Evolutionary conservation across 2,113 vertebrate genomes (phyloP).

Genomic region (Anoplopoma fimbria): DNA sequence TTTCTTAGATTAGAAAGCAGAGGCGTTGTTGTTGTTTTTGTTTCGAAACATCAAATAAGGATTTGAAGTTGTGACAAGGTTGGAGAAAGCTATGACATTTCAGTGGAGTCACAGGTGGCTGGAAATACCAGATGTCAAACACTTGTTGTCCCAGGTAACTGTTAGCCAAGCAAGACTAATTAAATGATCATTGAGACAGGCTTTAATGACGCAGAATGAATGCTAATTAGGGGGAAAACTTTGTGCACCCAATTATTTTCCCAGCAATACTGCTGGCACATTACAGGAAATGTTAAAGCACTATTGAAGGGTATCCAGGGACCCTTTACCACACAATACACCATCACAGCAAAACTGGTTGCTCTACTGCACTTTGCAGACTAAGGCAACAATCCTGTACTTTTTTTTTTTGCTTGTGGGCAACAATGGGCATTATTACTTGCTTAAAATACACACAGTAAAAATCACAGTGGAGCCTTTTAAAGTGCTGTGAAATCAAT

Average conservation of each 20-base stretch:
- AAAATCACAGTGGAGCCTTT: slow-evolving; percentile 15
- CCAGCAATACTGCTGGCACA: slow-evolving; percentile 4
- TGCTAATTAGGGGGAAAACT: slow-evolving; percentile 48
- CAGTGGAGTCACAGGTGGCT: slow-evolving; percentile 23
- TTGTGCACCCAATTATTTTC: slow-evolving; percentile 43
- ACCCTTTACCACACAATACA: neutral
- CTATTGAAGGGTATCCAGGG: neutral
- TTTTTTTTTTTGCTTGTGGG: neutral
- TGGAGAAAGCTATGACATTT: neutral
- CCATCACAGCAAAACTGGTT: neutral
- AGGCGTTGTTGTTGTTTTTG: neutral
- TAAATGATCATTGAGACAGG: slow-evolving; percentile 44
- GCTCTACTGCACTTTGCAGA: slow-evolving; percentile 8
- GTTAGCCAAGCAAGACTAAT: slow-evolving; percentile 35
- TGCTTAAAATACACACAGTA: neutral
- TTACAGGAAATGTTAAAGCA: slow-evolving; percentile 5
- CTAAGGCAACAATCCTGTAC: too few species aligned
- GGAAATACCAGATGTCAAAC: slow-evolving; percentile 53
- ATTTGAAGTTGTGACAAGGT: neutral
- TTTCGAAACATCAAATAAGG: neutral
- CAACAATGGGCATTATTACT: neutral
- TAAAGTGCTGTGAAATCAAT: neutral
- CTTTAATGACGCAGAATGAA: slow-evolving; percentile 58
- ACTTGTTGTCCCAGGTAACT: slow-evolving; percentile 47
- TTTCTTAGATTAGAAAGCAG: neutral